Evolutionary conservation across 2,888 invertebrate species (phyloP).

Genomic region (Drosophila kanekoi): DNA sequence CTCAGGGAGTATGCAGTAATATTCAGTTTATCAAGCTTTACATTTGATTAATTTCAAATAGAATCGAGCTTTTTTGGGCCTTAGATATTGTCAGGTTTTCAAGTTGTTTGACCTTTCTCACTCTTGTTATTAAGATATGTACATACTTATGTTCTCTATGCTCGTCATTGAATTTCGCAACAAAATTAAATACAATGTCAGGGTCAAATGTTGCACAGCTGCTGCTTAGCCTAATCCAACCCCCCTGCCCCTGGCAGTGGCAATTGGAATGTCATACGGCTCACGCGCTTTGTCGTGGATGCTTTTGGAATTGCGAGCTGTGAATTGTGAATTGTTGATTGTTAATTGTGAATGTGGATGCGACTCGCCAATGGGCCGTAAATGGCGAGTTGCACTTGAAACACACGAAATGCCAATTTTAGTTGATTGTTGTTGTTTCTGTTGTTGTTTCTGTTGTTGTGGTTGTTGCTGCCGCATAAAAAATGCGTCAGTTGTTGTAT

Average conservation of each 20-base stretch:
- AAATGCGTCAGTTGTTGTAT: slow-evolving; percentile 52
- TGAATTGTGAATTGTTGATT: slow-evolving; percentile 7
- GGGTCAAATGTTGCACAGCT: slow-evolving; percentile 69
- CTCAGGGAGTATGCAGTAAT: not conserved
- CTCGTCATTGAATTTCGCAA: slow-evolving; percentile 65
- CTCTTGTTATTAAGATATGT: slow-evolving; percentile 50
- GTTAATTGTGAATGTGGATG: slow-evolving; percentile 32
- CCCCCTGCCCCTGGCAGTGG: slow-evolving; percentile 12
- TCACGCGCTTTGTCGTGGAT: slow-evolving; percentile 60
- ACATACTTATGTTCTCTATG: slow-evolving; percentile 35
- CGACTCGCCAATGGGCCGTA: slow-evolving; percentile 45
- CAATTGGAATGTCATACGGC: slow-evolving; percentile 73
- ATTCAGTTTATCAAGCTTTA: not conserved
- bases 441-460: slow-evolving; percentile 22
- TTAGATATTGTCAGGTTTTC: not conserved
- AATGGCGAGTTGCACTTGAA: slow-evolving; percentile 75
- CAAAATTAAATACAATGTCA: slow-evolving; percentile 74
- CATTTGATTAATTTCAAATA: not conserved
- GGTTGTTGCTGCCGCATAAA: slow-evolving; percentile 50
- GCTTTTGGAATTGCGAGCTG: slow-evolving; percentile 36
- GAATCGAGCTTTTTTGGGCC: not conserved
- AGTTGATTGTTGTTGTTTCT: slow-evolving; percentile 36
- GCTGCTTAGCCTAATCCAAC: slow-evolving; percentile 14
- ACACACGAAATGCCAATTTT: slow-evolving; percentile 56
- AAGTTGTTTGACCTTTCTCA: slow-evolving; percentile 7